These are phyloP conservation scores for Melinaea marsaeus DNA, from an alignment of 2,888 invertebrate genomes.

Conservation along the genomic window DNA sequence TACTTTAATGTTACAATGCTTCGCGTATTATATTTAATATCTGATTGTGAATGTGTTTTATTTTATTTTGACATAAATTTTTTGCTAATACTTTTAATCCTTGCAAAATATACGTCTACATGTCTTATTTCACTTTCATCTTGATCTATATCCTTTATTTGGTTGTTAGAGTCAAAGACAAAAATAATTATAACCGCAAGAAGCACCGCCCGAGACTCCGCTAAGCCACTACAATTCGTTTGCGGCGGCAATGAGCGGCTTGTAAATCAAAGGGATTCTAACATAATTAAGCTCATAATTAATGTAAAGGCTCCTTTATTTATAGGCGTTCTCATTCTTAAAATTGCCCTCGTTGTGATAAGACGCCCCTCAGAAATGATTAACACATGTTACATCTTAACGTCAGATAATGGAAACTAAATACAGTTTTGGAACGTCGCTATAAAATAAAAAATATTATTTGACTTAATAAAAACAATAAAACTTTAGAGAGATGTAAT, in stretches of 20 bases:
- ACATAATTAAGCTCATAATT: slow-evolving; percentile 77
- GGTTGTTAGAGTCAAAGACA: slow-evolving; percentile 50
- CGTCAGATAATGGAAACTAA: slow-evolving; percentile 54
- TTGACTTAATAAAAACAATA: slow-evolving; percentile 41
- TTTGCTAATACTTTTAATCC: slow-evolving; percentile 53
- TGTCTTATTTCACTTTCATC: slow-evolving; percentile 72
- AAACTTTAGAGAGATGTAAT: slow-evolving; percentile 33
- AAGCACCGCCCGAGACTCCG: slow-evolving; percentile 61
- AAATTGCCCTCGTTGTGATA: slow-evolving; percentile 72
- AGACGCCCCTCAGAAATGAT: slow-evolving; percentile 60
- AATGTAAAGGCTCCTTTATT: slow-evolving; percentile 74
- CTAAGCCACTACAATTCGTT: slow-evolving; percentile 76
- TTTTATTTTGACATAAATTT: slow-evolving; percentile 27
- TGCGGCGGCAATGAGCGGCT: slow-evolving; percentile 73
- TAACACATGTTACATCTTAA: slow-evolving; percentile 69
- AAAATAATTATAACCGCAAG: slow-evolving; percentile 70
- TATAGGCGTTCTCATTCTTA: slow-evolving; percentile 73
- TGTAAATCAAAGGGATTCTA: slow-evolving; percentile 77
- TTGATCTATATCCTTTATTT: slow-evolving; percentile 44
- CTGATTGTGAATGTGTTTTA: not conserved
- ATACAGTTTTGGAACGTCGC: slow-evolving; percentile 22
- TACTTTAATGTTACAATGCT: slow-evolving; percentile 4
- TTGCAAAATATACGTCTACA: slow-evolving; percentile 62
- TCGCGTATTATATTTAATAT: slow-evolving; percentile 7
- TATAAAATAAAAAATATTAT: slow-evolving; percentile 32